Percentiles rank a stretch among this genome's conserved stretches.
These are phyloP conservation scores for Battus philenor DNA, from an alignment of 1,140 invertebrate genomes.

Conservation along the genomic window DNA sequence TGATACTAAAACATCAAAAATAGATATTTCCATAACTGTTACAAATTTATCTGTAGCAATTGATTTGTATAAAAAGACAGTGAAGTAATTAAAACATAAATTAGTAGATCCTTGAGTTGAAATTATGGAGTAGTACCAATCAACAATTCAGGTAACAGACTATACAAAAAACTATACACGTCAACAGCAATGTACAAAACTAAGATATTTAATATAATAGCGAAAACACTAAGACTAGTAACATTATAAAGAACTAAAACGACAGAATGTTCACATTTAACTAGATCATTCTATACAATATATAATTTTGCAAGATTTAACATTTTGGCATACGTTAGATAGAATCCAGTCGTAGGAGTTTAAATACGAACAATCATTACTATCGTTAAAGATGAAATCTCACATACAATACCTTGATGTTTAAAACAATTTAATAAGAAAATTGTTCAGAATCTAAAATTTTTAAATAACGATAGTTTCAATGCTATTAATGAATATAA, in stretches of 20 bases:
- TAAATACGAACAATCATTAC: constrained; percentile 17
- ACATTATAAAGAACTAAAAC: background rate
- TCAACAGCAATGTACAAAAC: constrained; percentile 13
- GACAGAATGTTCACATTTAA: constrained; percentile 4
- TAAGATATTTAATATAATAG: constrained; percentile 4
- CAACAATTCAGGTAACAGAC: background rate
- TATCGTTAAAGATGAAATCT: constrained; percentile 27
- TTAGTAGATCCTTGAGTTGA: background rate
- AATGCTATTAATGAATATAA: constrained; percentile 9
- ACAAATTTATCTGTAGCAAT: background rate
- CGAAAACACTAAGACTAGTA: constrained; percentile 1
- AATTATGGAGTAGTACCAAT: background rate
- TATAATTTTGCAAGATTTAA: constrained; percentile 12
- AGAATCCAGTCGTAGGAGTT: constrained; percentile 7
- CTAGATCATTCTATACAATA: constrained; percentile 10
- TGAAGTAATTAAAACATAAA: background rate
- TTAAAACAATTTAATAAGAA: too few species aligned
- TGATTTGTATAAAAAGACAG: background rate
- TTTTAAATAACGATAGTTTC: background rate
- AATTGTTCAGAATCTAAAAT: background rate
- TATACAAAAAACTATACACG: constrained; percentile 15
- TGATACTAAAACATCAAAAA: background rate
- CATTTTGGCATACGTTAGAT: constrained; percentile 14
- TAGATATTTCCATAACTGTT: background rate
- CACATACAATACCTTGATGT: constrained; percentile 22